These are phyloP conservation scores for Forficula auricularia DNA, from an alignment of 1,140 invertebrate species.

Conservation along the genomic window DNA sequence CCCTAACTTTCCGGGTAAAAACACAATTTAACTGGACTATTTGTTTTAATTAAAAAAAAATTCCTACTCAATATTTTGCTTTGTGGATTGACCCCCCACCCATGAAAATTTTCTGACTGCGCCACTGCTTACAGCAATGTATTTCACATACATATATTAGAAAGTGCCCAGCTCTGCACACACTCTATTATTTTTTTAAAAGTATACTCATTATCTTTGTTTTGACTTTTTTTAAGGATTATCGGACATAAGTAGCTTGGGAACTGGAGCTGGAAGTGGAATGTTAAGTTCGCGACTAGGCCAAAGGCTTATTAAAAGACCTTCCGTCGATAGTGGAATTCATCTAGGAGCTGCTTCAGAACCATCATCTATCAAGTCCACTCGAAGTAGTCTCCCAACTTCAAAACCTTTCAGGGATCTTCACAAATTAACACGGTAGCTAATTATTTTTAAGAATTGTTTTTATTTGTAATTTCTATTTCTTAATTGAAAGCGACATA, in stretches of 20 bases:
- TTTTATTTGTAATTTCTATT: constrained; percentile 2
- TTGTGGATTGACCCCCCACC: too few species aligned
- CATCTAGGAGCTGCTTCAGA: constrained; percentile 43
- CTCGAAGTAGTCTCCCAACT: constrained; percentile 11
- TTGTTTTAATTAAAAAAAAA: too few species aligned
- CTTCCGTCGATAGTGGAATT: constrained; percentile 70
- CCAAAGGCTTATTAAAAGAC: constrained; percentile 49
- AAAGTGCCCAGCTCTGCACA: too few species aligned
- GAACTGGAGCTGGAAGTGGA: constrained; percentile 3
- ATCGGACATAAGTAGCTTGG: constrained; percentile 2
- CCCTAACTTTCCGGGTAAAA: too few species aligned
- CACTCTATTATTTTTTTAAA: too few species aligned
- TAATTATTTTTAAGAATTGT: background rate
- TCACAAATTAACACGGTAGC: constrained; percentile 33
- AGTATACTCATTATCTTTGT: too few species aligned
- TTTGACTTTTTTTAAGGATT: constrained; percentile 1
- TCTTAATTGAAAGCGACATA: constrained; percentile 15
- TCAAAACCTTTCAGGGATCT: constrained; percentile 18
- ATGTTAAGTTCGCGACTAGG: background rate
- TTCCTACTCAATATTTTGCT: too few species aligned
- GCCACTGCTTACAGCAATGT: too few species aligned
- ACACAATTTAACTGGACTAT: too few species aligned
- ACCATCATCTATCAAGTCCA: constrained; percentile 16
- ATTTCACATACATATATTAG: too few species aligned
- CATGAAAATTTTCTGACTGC: too few species aligned